Conservation (phyloP, 2,888 invertebrate species). For the Oasisia sp. region DNA sequence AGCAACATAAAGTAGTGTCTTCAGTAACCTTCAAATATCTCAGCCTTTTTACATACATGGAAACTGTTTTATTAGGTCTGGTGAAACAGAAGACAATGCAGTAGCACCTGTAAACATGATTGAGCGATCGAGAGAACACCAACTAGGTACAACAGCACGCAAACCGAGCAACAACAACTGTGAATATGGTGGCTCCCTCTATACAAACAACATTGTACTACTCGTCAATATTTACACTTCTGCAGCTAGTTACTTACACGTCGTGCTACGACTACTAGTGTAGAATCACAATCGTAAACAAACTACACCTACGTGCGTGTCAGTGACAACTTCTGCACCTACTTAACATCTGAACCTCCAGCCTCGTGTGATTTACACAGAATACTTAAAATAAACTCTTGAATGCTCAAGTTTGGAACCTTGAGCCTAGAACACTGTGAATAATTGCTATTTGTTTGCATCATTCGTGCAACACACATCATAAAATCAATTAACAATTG, state of each 20-base stretch:
- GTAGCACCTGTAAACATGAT: constrained; percentile 5
- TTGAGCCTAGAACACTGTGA: background rate
- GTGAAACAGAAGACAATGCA: background rate
- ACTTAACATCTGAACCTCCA: background rate
- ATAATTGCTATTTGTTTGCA: background rate
- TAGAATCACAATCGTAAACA: background rate
- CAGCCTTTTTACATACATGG: background rate
- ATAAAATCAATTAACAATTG: background rate
- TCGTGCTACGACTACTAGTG: background rate
- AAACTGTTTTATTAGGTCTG: constrained; percentile 1
- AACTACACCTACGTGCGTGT: background rate
- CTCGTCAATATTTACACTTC: constrained; percentile 10
- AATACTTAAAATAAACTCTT: background rate
- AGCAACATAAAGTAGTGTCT: background rate
- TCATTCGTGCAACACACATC: background rate
- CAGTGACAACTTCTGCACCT: background rate
- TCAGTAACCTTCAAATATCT: background rate
- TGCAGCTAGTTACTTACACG: constrained; percentile 1
- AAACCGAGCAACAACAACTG: background rate
- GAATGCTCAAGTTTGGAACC: background rate
- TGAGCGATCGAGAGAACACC: background rate
- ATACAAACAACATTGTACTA: constrained; percentile 8
- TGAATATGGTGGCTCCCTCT: background rate
- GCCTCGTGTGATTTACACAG: background rate
- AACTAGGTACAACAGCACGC: background rate